Evolutionary conservation across 2,113 vertebrate genomes (phyloP).

Genomic region (Toxotes chatareus): DNA sequence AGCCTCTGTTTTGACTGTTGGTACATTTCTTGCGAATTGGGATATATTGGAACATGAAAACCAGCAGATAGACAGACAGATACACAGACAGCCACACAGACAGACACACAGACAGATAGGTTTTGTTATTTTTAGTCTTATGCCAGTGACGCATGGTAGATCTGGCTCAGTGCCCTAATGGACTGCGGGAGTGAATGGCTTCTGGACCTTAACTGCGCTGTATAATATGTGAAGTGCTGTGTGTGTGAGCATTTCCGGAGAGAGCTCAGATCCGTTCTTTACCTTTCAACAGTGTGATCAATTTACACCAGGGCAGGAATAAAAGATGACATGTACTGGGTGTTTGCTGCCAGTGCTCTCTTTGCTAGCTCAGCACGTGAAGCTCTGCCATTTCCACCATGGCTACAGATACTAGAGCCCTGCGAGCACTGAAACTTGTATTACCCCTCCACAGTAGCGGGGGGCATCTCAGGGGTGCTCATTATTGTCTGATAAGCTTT

Average conservation of each 20-base stretch:
- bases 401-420: constrained; percentile 30
- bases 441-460: constrained; percentile 13
- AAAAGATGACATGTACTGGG: constrained; percentile 81
- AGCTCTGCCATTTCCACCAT: constrained; percentile 54
- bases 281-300: constrained; percentile 80
- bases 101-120: not conserved
- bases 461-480: constrained; percentile 22
- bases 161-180: constrained; percentile 49
- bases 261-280: constrained; percentile 77
- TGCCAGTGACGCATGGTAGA: constrained; percentile 4
- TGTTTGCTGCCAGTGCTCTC: constrained; percentile 64
- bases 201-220: constrained; percentile 25
- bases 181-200: constrained; percentile 38
- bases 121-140: too few relatives aligned
- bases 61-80: constrained; percentile 5
- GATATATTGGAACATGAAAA: not conserved
- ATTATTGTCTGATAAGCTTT: constrained; percentile 34
- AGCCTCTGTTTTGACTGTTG: constrained; percentile 23
- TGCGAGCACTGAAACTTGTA: constrained; percentile 11
- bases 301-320: constrained; percentile 86
- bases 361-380: constrained; percentile 78
- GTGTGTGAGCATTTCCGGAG: constrained; percentile 62
- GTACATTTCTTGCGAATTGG: not conserved
- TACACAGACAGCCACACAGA: constrained; percentile 8
- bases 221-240: constrained; percentile 50